A percentile compares a stretch with the other conserved stretches of the same genome.
Evolutionary conservation across 2,888 invertebrate species (phyloP).

Genomic region (Helicoverpa assulta): DNA sequence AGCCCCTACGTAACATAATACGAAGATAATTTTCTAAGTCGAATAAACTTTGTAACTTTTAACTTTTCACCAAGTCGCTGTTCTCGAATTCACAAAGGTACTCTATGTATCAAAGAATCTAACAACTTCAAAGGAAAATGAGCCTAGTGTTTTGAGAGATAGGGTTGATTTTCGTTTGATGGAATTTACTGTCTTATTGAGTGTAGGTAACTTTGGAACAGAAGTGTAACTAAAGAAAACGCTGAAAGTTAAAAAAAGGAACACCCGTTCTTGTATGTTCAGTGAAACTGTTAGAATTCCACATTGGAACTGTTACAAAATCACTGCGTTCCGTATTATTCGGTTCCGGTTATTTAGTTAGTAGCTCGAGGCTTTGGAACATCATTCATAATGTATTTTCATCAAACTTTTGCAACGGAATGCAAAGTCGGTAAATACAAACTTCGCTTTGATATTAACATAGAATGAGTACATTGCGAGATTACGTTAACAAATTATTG

Average conservation of each 20-base stretch:
- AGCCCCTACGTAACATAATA: constrained; percentile 71
- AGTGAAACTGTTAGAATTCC: constrained; percentile 66
- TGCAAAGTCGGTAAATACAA: background rate
- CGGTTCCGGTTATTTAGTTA: background rate
- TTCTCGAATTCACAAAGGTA: constrained; percentile 78
- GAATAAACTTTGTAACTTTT: constrained; percentile 75
- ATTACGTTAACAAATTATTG: background rate
- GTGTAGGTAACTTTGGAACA: constrained; percentile 56
- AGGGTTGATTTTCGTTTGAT: constrained; percentile 48
- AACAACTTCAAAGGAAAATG: constrained; percentile 22
- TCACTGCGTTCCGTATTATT: constrained; percentile 5
- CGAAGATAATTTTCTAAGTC: constrained; percentile 74
- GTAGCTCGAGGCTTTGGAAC: background rate
- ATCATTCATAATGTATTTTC: constrained; percentile 3
- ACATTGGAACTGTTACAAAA: constrained; percentile 52
- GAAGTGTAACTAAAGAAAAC: constrained; percentile 66
- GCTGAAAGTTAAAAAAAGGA: constrained; percentile 70
- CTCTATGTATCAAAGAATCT: constrained; percentile 65
- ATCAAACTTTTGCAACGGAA: background rate
- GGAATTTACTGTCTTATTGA: constrained; percentile 48
- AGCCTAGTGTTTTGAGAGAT: constrained; percentile 12
- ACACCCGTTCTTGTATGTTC: constrained; percentile 59
- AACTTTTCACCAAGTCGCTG: constrained; percentile 71
- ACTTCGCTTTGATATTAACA: background rate
- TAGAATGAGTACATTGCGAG: background rate